These are phyloP conservation scores for Hirtodrosophila histrioides DNA, from an alignment of 2,888 invertebrate genomes.

Conservation along the genomic window DNA sequence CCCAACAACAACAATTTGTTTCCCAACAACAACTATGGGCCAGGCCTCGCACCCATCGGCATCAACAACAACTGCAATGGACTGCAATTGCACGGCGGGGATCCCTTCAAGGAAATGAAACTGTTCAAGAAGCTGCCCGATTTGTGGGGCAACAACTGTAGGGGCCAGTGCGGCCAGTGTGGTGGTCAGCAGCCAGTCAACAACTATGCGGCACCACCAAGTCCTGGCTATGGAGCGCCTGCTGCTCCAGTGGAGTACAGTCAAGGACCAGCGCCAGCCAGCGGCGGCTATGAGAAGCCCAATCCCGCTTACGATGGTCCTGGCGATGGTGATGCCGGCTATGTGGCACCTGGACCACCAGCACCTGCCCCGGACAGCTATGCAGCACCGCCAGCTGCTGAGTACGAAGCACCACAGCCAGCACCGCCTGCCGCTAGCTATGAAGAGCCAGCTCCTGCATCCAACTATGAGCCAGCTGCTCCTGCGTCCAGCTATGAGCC, in stretches of 20 bases:
- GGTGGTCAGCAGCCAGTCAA: slow-evolving; percentile 27
- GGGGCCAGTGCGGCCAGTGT: slow-evolving; percentile 40
- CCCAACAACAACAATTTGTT: slow-evolving; percentile 22
- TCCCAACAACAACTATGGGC: slow-evolving; percentile 9
- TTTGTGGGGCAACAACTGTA: slow-evolving; percentile 46
- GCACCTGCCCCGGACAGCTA: slow-evolving; percentile 25
- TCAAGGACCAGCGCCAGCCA: slow-evolving; percentile 25
- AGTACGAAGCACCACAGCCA: slow-evolving; percentile 15
- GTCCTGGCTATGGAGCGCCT: slow-evolving; percentile 41
- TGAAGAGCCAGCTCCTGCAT: slow-evolving; percentile 17
- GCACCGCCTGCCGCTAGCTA: slow-evolving; percentile 18
- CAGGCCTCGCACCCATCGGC: slow-evolving; percentile 4
- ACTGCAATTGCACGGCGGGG: slow-evolving; percentile 44
- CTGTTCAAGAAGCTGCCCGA: slow-evolving; percentile 57
- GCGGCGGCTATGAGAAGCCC: slow-evolving; percentile 33
- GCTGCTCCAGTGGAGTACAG: slow-evolving; percentile 30
- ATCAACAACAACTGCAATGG: slow-evolving; percentile 46
- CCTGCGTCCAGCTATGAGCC: slow-evolving; percentile 21
- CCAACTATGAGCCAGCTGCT: slow-evolving; percentile 17
- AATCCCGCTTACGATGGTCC: slow-evolving; percentile 58
- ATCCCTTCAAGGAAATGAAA: slow-evolving; percentile 66
- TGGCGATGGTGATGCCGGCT: slow-evolving; percentile 62
- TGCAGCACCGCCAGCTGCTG: slow-evolving; percentile 27
- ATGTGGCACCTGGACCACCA: slow-evolving; percentile 30
- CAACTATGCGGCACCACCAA: slow-evolving; percentile 38